Base-by-base conservation (phyloP, 2,888 invertebrate genomes). In the Lasioglossum villosulum region DNA sequence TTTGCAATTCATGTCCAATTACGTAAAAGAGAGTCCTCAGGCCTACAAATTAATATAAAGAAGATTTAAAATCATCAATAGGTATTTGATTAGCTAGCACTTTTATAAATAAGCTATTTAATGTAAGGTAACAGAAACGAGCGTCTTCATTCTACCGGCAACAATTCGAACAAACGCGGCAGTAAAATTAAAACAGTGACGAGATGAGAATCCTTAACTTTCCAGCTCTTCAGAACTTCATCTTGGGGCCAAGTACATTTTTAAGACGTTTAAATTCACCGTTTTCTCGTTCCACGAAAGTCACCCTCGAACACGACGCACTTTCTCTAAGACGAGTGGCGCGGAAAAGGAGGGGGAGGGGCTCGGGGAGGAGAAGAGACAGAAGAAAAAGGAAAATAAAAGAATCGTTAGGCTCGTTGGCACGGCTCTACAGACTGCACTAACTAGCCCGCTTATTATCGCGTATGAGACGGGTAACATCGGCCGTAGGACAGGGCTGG, bases 391-490 rank as follows among this genome's bases (percentile, higher is more conserved):
- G 68, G 71, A 75, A 73, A 66, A 45, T 37, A 80, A 80, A 84
- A 83, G 73, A 80, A 74, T 82, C 78, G 80, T 84, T 71, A 78
- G 66, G 48, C 63, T 39, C 74, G 75, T 63, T 52, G 78, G 74
- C 19, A 81, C 34, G 82, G 68, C 59, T 71, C 45, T 73, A 77
- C 66, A 68, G 77, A 78, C 84, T 74, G 56, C 70, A 42, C 89
- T 89, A 91, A 90, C 91, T 91, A 88, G 87, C 80, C 83, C 80
- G 87, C 90, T 90, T 89, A 91, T 91, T 92, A 91, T 91, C 90
- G 84, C 87, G 79, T 82, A 85, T 37, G 80, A 84, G 86, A 78
- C 83, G 89, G 75, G 80, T 82, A 87, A 90, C 87, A 89, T 84
- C 78, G 83, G 75, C 70, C 75, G 45, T 78, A 79, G 80, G 82